Evolutionary conservation across 2,888 invertebrate species (phyloP).

Genomic region (Oasisia sp.): DNA sequence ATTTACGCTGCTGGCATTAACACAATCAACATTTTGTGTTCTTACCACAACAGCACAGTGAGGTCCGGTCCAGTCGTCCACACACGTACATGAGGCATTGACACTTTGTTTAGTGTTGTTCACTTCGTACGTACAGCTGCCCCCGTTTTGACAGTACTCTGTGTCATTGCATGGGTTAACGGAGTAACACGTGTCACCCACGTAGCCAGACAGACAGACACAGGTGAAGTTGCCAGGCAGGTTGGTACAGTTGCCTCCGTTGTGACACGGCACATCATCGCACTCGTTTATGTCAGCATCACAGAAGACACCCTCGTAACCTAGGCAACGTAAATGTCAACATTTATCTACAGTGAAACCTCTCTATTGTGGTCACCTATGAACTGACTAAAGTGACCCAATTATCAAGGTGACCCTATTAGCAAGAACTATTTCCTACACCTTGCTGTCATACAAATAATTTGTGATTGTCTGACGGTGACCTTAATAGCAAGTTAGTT

Average conservation of each 20-base stretch:
- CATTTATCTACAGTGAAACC: too few relatives aligned
- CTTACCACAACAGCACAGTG: constrained; percentile 29
- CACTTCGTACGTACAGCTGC: constrained; percentile 55
- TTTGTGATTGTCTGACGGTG: too few relatives aligned
- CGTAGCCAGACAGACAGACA: constrained; percentile 26
- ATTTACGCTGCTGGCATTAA: too few relatives aligned
- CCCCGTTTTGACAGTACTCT: constrained; percentile 65
- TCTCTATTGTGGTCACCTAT: too few relatives aligned
- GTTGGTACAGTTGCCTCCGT: constrained; percentile 66
- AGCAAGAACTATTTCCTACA: too few relatives aligned
- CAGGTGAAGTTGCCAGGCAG: not conserved
- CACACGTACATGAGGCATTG: constrained; percentile 24
- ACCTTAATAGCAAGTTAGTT: too few relatives aligned
- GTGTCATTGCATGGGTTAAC: constrained; percentile 48
- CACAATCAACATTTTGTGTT: not conserved
- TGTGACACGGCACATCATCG: constrained; percentile 50
- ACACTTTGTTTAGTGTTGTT: not conserved
- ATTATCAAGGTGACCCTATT: too few relatives aligned
- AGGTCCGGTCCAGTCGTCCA: constrained; percentile 19
- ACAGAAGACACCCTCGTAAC: constrained; percentile 24
- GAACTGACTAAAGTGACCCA: too few relatives aligned
- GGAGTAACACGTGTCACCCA: constrained; percentile 30
- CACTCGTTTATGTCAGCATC: constrained; percentile 31
- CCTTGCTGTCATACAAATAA: too few relatives aligned
- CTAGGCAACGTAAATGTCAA: not conserved